Evolutionary conservation across 2,888 invertebrate genomes (phyloP).

Genomic region (Oligia latruncula): DNA sequence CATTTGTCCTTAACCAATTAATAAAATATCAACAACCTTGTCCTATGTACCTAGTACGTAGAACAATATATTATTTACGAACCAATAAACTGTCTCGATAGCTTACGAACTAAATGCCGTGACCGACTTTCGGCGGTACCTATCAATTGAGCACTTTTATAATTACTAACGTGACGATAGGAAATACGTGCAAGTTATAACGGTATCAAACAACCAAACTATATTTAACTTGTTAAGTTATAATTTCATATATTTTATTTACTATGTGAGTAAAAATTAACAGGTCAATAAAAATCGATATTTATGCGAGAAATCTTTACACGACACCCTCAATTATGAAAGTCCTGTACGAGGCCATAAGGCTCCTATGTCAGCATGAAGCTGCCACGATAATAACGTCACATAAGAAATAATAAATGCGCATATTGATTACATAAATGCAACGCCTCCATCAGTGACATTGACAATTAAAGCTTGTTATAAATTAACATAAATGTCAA

Average conservation of each 20-base stretch:
- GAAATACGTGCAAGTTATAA: not conserved
- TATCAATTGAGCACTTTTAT: not conserved
- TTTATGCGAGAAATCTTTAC: no score
- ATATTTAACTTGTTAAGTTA: no score
- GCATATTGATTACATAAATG: not conserved
- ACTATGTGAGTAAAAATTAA: no score
- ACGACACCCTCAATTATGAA: no score
- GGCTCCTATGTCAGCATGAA: no score
- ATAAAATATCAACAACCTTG: slow-evolving; percentile 37
- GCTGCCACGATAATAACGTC: not conserved
- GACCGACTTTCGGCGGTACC: slow-evolving; percentile 29
- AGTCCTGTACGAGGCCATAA: no score
- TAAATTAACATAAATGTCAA: not conserved
- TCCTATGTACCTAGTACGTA: slow-evolving; percentile 12
- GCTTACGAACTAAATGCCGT: slow-evolving; percentile 49
- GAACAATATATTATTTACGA: slow-evolving; percentile 55
- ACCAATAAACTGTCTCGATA: slow-evolving; percentile 45
- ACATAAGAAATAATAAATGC: not conserved
- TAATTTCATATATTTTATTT: no score
- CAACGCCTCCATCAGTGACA: not conserved
- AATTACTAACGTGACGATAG: not conserved
- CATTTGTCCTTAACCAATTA: slow-evolving; percentile 8
- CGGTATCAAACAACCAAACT: not conserved
- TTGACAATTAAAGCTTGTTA: not conserved
- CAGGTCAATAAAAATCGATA: no score